Percentiles rank a stretch among this genome's conserved stretches.
Conservation (phyloP, 2,797 vertebrate genomes). For the Acanthiza pusilla region DNA sequence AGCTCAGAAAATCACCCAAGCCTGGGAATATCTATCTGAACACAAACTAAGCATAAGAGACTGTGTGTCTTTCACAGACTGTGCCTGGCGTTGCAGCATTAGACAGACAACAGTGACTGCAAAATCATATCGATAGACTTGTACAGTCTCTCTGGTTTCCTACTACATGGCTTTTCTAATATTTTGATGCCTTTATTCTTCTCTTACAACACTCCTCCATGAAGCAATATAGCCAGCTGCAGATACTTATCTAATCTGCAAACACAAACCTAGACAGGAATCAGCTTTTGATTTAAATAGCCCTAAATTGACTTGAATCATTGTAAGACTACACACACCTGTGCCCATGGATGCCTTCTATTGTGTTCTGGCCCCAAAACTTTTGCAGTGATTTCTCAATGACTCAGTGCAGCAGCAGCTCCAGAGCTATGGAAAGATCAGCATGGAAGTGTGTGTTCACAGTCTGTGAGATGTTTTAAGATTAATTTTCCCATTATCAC, state of each 20-base stretch:
- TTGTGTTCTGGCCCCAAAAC: neutral
- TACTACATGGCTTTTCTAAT: neutral
- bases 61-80: neutral
- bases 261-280: slow-evolving; percentile 42
- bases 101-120: neutral
- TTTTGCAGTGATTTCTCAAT: neutral
- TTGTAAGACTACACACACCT: neutral
- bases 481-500: neutral
- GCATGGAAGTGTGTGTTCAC: neutral
- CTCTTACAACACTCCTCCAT: neutral
- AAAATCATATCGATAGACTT: neutral
- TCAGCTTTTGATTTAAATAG: slow-evolving; percentile 52
- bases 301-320: slow-evolving; percentile 36
- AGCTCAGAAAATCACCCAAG: neutral
- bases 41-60: neutral
- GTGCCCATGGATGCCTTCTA: neutral
- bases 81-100: neutral
- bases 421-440: neutral
- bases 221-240: slow-evolving; percentile 29
- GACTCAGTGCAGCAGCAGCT: neutral
- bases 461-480: neutral
- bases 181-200: neutral
- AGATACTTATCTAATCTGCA: slow-evolving; percentile 37
- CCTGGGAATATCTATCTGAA: neutral
- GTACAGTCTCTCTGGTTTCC: neutral